Evolutionary conservation across 1,140 invertebrate genomes (phyloP).

Genomic region (Lamellibrachia luymesi): DNA sequence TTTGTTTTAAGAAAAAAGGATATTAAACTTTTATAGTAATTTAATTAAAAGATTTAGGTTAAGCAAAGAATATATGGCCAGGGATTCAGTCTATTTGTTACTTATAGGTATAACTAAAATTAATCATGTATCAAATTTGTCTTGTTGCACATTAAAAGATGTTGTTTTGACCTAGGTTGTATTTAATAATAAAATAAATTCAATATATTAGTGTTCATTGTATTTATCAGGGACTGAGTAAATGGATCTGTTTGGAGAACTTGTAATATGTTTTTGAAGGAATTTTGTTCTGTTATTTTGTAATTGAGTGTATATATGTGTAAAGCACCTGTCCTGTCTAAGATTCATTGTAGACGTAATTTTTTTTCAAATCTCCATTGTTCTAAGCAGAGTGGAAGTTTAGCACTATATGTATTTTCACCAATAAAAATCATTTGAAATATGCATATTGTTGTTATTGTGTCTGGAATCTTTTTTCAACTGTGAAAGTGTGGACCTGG

Average conservation of each 20-base stretch:
- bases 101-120: neutral
- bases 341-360: neutral
- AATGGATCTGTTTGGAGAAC: neutral
- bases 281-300: neutral
- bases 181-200: neutral
- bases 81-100: neutral
- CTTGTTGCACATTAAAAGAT: neutral
- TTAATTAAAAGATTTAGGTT: neutral
- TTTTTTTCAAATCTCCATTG: neutral
- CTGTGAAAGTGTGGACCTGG: too few relatives aligned
- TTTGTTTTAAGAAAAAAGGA: neutral
- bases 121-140: neutral
- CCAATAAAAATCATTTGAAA: neutral
- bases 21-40: neutral
- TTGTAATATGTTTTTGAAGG: neutral
- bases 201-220: neutral
- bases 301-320: neutral
- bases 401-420: constrained; percentile 4
- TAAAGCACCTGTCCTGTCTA: neutral
- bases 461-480: neutral
- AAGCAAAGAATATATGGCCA: neutral
- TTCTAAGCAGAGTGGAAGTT: neutral
- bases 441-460: neutral
- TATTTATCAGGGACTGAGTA: neutral
- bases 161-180: neutral